These are phyloP conservation scores for Xiphias gladius DNA, from an alignment of 2,113 vertebrate species.

Conservation along the genomic window DNA sequence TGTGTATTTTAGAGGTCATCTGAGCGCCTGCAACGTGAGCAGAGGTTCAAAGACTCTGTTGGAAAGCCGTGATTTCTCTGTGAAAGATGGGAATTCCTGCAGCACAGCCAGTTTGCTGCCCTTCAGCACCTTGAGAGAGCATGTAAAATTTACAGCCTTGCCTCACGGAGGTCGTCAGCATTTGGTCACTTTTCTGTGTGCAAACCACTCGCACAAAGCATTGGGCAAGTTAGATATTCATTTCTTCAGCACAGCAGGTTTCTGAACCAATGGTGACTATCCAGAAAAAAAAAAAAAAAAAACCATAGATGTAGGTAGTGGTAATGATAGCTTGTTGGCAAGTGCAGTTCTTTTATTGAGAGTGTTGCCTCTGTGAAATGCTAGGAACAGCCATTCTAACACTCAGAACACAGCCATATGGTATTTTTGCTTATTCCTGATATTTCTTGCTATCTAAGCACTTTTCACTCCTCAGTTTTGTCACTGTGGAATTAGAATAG, in stretches of 20 bases:
- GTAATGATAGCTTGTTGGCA: conserved; percentile 40
- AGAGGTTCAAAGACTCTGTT: conserved; percentile 25
- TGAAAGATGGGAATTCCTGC: conserved; percentile 42
- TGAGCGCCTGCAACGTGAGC: conserved; percentile 57
- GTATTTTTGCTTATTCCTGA: conserved; percentile 63
- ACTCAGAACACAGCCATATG: conserved; percentile 48
- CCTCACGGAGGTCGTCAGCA: conserved; percentile 46
- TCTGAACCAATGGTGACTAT: conserved; percentile 27
- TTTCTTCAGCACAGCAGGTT: conserved; percentile 42
- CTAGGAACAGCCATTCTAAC: conserved; percentile 53
- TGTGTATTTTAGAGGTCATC: conserved; percentile 80
- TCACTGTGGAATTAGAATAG: conserved; percentile 59
- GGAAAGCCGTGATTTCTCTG: conserved; percentile 42
- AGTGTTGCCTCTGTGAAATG: conserved; percentile 53
- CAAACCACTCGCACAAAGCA: conserved; percentile 52
- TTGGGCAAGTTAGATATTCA: conserved; percentile 16
- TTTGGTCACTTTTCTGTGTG: conserved; percentile 55
- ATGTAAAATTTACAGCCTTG: conserved; percentile 55
- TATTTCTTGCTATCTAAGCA: conserved; percentile 60
- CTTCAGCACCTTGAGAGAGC: conserved; percentile 67
- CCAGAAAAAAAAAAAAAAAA: neutral
- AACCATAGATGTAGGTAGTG: conserved; percentile 50
- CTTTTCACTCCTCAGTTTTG: conserved; percentile 62
- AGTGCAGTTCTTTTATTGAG: conserved; percentile 22
- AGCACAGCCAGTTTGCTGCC: conserved; percentile 56